phyloP scores from a whole-genome alignment of 2,113 vertebrate genomes.

The Tetraodon nigroviridis region DNA sequence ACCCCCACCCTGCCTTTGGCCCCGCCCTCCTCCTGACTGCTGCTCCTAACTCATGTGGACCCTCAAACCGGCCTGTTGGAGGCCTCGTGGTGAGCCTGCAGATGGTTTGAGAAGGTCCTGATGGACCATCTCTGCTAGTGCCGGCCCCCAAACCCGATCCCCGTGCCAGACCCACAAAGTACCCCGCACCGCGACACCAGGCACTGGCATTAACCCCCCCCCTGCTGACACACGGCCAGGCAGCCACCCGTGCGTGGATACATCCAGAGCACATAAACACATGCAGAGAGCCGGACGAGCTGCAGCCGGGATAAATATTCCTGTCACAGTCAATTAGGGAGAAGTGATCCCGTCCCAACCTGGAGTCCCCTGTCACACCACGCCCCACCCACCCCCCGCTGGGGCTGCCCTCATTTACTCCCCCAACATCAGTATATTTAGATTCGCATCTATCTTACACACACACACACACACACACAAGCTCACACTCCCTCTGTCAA shows the following conservation, averaged over 20 bases:
- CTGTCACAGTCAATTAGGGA: constrained; percentile 75
- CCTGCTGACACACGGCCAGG: background rate
- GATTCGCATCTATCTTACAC: constrained; percentile 33
- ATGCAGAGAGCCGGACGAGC: constrained; percentile 55
- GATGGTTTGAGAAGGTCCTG: background rate
- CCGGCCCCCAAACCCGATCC: constrained; percentile 41
- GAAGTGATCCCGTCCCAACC: constrained; percentile 61
- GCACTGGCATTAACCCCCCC: constrained; percentile 11
- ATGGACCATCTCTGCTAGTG: constrained; percentile 1
- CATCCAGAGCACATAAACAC: constrained; percentile 70
- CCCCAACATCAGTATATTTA: constrained; percentile 54
- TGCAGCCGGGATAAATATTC: constrained; percentile 75
- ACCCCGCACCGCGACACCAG: constrained; percentile 58
- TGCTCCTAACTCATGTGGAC: constrained; percentile 45
- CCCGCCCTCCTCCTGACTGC: constrained; percentile 33
- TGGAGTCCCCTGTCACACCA: constrained; percentile 32
- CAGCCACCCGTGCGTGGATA: constrained; percentile 23
- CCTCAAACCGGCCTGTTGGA: constrained; percentile 28
- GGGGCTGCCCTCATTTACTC: background rate
- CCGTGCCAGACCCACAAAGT: constrained; percentile 52
- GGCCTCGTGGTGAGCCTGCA: background rate
- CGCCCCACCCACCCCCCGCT: background rate
- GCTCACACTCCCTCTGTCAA: constrained; percentile 36
- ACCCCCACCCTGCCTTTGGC: constrained; percentile 34
- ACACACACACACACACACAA: constrained; percentile 40